Evolutionary conservation across 2,797 vertebrate species (phyloP), one percentile per base, ranked within the genome.

Genomic region (Enteromius fasciolatus): DNA sequence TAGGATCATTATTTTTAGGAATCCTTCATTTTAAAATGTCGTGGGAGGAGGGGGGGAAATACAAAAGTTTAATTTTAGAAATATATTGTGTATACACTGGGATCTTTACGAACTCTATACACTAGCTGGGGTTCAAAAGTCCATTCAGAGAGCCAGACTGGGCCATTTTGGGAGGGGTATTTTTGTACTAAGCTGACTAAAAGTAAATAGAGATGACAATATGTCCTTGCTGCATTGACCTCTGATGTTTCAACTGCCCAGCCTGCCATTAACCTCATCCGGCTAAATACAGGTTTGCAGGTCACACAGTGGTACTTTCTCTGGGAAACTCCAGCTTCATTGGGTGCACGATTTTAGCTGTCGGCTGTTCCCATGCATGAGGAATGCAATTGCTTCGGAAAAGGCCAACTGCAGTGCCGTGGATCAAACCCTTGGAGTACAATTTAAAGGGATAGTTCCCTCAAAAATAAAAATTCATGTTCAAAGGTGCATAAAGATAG

Each of bases 271-370:
- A 73, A 48, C 76, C 76, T 72, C 50, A 12, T 74, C 28, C 54
- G 73, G 61, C 78, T 66, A 61, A 54, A 74, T 44, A 36, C 70
- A 83, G 69, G 66, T 82, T 83, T 84, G 85, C 63, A 80, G 68
- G 31, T 41, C 20, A 63, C 23, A 63, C 59, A 70, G 44, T 50
- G 15, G 11, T 25, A 36, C 75, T 78, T 67, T 74, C 63, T 67
- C 31, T 80, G 68, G 76, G 69, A 80, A 83, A 63, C 39, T 70
- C 61, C 36, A 50, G 15, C 48, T 76, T 67, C n/a, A 57, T 69
- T 78, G 69, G 69, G 44, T 14, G 28, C 67, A 10, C 9, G 50
- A 74, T 33, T 64, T 79, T 54, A 17, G 23, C 64, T 77, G 11
- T 41, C 2, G 64, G 52, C 72, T 67, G 36, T 83, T 84, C 83